Conservation (phyloP, 2,797 vertebrate species). For the Sebastes hubbsi region DNA sequence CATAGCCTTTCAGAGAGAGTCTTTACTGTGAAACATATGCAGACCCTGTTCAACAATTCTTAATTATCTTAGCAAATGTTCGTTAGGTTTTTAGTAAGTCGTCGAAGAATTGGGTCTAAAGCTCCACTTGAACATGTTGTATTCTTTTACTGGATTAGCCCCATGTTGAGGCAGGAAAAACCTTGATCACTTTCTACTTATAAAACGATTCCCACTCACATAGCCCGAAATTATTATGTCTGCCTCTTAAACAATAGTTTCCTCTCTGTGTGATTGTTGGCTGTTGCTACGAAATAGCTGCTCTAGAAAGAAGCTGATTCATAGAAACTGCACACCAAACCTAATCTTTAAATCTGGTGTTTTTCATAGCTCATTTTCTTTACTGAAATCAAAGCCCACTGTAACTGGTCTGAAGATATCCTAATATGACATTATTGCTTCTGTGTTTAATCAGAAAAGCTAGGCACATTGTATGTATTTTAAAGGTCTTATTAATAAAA, state of each 20-base stretch:
- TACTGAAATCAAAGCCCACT: not conserved
- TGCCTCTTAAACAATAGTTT: not conserved
- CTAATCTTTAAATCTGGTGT: not conserved
- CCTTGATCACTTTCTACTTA: not conserved
- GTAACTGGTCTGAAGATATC: not conserved
- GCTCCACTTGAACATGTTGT: not conserved
- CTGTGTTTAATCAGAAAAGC: not conserved
- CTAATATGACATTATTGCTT: not conserved
- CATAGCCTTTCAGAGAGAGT: not conserved
- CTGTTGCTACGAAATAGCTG: not conserved
- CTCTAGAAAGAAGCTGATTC: not conserved
- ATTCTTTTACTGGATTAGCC: not conserved
- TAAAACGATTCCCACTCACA: not conserved
- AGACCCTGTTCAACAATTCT: conserved; percentile 3
- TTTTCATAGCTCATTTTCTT: not conserved
- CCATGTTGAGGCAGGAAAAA: not conserved
- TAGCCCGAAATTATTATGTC: not conserved
- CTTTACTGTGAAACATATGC: not conserved
- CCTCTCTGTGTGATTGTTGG: not conserved
- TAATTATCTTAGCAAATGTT: conserved; percentile 9
- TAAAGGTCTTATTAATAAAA: not conserved
- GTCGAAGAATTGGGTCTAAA: not conserved
- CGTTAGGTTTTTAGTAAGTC: not conserved
- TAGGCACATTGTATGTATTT: not conserved
- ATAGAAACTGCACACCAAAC: not conserved